These are phyloP conservation scores for Callionymus lyra DNA, from an alignment of 2,113 vertebrate species.

Conservation along the genomic window DNA sequence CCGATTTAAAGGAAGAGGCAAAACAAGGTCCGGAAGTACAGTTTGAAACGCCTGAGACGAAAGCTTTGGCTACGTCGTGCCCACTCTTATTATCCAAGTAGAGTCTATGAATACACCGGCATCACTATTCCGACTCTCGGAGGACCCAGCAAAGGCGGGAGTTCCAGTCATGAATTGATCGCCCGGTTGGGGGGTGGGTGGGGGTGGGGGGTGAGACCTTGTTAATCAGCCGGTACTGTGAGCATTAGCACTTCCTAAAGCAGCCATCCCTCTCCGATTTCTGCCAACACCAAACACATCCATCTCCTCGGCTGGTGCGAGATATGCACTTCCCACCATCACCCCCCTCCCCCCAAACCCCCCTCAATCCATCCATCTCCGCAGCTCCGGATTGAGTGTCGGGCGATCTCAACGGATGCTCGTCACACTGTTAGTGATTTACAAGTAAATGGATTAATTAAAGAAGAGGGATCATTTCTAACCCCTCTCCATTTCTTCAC, in stretches of 20 bases:
- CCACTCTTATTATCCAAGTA: constrained; percentile 27
- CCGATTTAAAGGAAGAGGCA: constrained; percentile 28
- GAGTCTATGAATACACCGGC: constrained; percentile 52
- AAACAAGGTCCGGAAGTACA: constrained; percentile 20
- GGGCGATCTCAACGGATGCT: no score
- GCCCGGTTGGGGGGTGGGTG: no score
- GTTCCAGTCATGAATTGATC: constrained; percentile 66
- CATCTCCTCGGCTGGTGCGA: constrained; percentile 13
- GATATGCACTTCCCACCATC: constrained; percentile 9
- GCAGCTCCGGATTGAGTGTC: not conserved
- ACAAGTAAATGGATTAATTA: no score
- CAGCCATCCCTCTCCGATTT: constrained; percentile 45
- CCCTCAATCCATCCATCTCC: constrained; percentile 20
- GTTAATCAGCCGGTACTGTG: constrained; percentile 59
- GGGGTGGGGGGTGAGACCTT: constrained; percentile 44
- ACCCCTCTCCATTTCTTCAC: no score
- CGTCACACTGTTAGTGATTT: no score
- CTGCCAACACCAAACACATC: constrained; percentile 29
- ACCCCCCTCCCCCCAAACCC: not conserved
- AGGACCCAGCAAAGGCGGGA: constrained; percentile 40
- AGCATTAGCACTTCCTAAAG: constrained; percentile 48
- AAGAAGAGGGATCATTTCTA: no score
- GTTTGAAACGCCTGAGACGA: constrained; percentile 43
- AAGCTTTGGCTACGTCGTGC: constrained; percentile 28
- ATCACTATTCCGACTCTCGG: constrained; percentile 34